phyloP scores from a whole-genome alignment of 1,140 invertebrate species.

The Pseudachorutes palmiensis region DNA sequence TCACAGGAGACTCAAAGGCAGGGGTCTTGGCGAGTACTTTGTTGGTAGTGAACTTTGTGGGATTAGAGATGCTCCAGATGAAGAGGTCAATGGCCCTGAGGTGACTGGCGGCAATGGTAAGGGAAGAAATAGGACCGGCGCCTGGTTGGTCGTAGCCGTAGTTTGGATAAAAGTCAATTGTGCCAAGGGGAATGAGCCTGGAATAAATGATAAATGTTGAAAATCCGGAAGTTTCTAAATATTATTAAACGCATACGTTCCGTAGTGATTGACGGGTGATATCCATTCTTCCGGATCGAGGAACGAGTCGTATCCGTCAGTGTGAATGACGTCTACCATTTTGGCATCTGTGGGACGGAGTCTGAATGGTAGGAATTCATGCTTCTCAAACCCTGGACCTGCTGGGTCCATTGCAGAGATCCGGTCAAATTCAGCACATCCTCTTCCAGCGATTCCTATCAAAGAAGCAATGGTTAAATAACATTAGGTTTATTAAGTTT shows the following conservation, averaged over 20 bases:
- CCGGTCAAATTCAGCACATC: conserved; percentile 20
- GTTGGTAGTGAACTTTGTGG: conserved; percentile 22
- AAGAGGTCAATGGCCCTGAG: conserved; percentile 26
- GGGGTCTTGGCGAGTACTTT: conserved; percentile 20
- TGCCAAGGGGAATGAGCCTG: conserved; percentile 16
- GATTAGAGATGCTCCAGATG: conserved; percentile 20
- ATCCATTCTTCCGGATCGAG: conserved; percentile 26
- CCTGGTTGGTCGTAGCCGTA: conserved; percentile 21
- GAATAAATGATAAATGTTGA: too few relatives aligned
- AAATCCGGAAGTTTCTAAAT: too few relatives aligned
- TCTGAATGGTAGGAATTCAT: conserved; percentile 8
- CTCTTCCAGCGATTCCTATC: conserved; percentile 23
- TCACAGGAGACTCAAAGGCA: conserved; percentile 17
- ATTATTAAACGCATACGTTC: too few relatives aligned
- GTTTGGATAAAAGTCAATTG: conserved; percentile 29
- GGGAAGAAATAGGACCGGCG: conserved; percentile 7
- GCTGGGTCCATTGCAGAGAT: conserved; percentile 29
- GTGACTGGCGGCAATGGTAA: conserved; percentile 27
- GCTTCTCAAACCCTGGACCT: conserved; percentile 21
- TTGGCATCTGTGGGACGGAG: conserved; percentile 19
- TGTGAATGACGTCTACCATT: conserved; percentile 30
- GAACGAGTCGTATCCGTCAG: conserved; percentile 21
- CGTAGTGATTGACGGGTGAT: conserved; percentile 28
- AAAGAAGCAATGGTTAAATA: too few relatives aligned
- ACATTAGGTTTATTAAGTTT: too few relatives aligned